These are phyloP conservation scores for Lerema accius DNA, from an alignment of 1,140 invertebrate genomes.

Conservation along the genomic window DNA sequence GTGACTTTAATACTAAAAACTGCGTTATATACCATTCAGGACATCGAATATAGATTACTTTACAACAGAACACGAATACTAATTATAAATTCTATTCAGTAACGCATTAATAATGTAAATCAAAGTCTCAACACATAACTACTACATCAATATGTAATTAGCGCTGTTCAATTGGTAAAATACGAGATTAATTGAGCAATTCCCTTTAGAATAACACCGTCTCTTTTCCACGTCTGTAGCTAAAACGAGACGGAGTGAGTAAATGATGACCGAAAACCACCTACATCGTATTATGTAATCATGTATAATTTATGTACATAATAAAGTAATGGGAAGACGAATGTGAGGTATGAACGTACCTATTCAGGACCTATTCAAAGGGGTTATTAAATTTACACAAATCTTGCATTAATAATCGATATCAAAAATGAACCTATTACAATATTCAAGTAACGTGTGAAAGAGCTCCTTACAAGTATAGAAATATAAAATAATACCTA, in stretches of 20 bases:
- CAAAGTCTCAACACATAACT: background rate
- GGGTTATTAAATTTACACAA: no score
- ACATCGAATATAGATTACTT: background rate
- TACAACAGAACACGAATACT: background rate
- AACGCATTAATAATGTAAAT: background rate
- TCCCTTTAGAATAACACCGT: background rate
- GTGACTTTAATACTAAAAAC: no score
- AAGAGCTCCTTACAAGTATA: no score
- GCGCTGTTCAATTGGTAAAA: slow-evolving; percentile 14
- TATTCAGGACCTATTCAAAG: background rate
- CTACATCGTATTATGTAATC: slow-evolving; percentile 1
- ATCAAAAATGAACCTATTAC: no score
- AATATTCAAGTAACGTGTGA: no score
- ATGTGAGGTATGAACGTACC: background rate
- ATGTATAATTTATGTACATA: slow-evolving; percentile 11
- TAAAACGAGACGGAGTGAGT: background rate
- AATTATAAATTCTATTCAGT: slow-evolving; percentile 2
- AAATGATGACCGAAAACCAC: slow-evolving; percentile 8
- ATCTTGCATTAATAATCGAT: no score
- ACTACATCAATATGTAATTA: slow-evolving; percentile 7
- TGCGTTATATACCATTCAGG: no score
- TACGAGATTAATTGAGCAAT: slow-evolving; percentile 18
- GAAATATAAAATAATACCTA: no score
- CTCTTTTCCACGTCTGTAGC: background rate
- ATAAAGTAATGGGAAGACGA: slow-evolving; percentile 7